Base-by-base conservation (phyloP, 1,140 invertebrate species). In the Sycophila sp. region DNA sequence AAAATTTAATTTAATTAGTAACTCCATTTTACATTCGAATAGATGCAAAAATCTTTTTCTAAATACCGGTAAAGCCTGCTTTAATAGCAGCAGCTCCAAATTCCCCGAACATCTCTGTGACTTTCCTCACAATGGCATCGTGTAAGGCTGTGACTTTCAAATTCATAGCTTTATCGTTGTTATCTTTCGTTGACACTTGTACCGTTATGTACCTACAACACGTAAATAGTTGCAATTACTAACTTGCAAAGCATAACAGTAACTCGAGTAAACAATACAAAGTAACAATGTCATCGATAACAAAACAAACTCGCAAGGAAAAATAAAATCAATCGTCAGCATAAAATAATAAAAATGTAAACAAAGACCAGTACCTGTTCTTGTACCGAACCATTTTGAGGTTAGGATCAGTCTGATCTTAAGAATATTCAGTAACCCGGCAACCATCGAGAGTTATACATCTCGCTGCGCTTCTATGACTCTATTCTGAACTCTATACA, bases 31-130 rank as follows among this genome's bases (percentile, higher is more conserved):
- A n/a, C n/a, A n/a, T n/a, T n/a, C n/a, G n/a, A n/a, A n/a, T n/a
- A n/a, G n/a, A n/a, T n/a, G n/a, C n/a, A 30, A 38, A 30, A 17
- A 26, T 30, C 7, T 47, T 63, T 11, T 47, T 49, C 13, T 49
- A 17, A 15, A 17, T 80, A 88, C 87, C 84, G 68, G 75, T 83
- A 76, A 94, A 92, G 26, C 92, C 92, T 63, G 88, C 85, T 83
- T 87, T 90, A 34, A 92, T 87, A 15, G 91, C 83, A 6, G 91
- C 92, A 19, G 87, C 74, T 11, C 92, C 92, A 80, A 91, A 92
- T 77, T 93, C 92, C 4, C 93, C 93, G 80, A 92, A 91, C 55
- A 92, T 78, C 75, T 90, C 88, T 79, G 92, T 87, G 6, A 94
- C 87, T 85, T 90, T 90, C 30, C 85, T 81, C 15, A 89, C 76